Evolutionary conservation across 2,113 vertebrate genomes (phyloP).

Genomic region (Neofelis nebulosa): DNA sequence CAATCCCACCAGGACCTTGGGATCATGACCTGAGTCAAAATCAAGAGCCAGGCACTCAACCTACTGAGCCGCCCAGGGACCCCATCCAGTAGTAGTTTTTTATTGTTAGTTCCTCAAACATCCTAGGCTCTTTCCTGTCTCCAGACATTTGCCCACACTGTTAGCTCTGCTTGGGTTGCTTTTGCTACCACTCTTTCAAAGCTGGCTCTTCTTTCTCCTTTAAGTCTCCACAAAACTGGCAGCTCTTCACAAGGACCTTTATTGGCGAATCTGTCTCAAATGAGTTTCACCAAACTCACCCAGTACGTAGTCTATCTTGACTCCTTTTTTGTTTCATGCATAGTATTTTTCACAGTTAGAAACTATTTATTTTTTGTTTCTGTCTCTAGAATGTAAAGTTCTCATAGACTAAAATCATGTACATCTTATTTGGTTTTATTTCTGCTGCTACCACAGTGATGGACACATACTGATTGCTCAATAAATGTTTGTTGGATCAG

Average conservation of each 20-base stretch:
- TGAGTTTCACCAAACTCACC: not conserved
- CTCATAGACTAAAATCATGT: not conserved
- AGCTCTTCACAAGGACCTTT: not conserved
- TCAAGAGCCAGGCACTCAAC: no score
- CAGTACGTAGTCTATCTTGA: not conserved
- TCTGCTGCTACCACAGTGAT: not conserved
- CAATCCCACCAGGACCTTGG: no score
- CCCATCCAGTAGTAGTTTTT: not conserved
- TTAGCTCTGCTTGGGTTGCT: not conserved
- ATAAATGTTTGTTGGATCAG: not conserved
- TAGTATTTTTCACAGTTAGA: not conserved
- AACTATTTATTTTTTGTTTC: not conserved
- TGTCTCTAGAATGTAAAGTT: not conserved
- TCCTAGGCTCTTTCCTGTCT: not conserved
- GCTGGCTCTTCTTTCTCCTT: not conserved
- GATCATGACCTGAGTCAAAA: no score
- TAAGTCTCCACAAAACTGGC: not conserved
- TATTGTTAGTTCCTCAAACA: not conserved
- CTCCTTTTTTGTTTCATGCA: not conserved
- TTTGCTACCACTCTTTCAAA: not conserved
- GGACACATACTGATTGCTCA: not conserved
- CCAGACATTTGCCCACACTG: fast-evolving
- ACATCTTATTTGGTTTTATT: not conserved
- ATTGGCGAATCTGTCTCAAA: not conserved
- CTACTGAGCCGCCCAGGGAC: no score